Evolutionary conservation across 2,888 invertebrate genomes (phyloP).

Genomic region (Dysmachus trigonus): DNA sequence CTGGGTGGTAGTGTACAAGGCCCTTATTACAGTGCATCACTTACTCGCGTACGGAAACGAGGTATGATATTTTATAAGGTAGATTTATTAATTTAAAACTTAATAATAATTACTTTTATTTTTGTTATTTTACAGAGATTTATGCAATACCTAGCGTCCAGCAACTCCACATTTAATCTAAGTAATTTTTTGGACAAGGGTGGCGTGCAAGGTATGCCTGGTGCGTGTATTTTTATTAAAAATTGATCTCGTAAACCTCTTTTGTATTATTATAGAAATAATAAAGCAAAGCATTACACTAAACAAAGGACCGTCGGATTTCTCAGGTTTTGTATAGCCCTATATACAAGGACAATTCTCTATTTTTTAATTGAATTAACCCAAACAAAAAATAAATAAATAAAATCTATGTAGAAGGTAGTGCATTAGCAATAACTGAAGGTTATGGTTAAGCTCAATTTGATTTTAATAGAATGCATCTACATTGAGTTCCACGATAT

Average conservation of each 20-base stretch:
- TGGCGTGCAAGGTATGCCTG: conserved; percentile 87
- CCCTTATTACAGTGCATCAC: conserved; percentile 97
- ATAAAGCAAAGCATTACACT: conserved; percentile 42
- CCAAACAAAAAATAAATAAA: neutral
- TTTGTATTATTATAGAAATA: conserved; percentile 40
- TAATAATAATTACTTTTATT: neutral
- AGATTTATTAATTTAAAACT: neutral
- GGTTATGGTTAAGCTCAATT: neutral
- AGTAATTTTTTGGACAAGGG: conserved; percentile 97
- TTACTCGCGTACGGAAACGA: conserved; percentile 99
- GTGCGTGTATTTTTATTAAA: conserved; percentile 3
- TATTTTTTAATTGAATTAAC: conserved; percentile 8
- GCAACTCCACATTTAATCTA: conserved; percentile 98
- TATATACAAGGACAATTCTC: conserved; percentile 1
- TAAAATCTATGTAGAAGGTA: neutral
- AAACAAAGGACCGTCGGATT: conserved; percentile 40
- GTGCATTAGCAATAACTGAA: neutral
- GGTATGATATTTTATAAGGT: conserved; percentile 69
- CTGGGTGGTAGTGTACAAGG: conserved; percentile 99
- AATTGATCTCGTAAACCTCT: conserved; percentile 7
- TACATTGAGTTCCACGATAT: neutral
- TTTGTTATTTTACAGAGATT: conserved; percentile 79
- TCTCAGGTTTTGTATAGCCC: conserved; percentile 39
- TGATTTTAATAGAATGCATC: neutral
- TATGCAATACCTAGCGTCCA: conserved; percentile 99